phyloP scores from a whole-genome alignment of 2,113 vertebrate species.

The Acinonyx jubatus region DNA sequence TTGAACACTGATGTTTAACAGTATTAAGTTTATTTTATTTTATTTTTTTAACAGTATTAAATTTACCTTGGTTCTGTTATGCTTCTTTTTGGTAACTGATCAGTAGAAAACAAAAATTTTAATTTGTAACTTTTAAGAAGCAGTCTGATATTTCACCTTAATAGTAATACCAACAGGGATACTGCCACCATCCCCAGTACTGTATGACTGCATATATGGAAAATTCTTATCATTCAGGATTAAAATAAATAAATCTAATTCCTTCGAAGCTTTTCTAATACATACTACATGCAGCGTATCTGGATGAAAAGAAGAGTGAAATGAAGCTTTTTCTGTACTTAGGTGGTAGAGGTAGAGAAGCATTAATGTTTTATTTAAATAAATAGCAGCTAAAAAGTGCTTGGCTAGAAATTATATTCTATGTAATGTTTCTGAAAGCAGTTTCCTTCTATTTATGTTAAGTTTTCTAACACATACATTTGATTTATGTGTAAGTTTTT shows the following conservation, averaged over 20 bases:
- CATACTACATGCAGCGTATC: background rate
- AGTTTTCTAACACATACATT: slow-evolving; percentile 1
- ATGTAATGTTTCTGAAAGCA: background rate
- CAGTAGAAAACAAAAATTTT: slow-evolving; percentile 14
- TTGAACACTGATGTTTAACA: slow-evolving; percentile 20
- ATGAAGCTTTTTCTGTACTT: background rate
- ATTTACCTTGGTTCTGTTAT: slow-evolving; percentile 5
- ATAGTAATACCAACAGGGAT: background rate
- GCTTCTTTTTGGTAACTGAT: slow-evolving; percentile 25
- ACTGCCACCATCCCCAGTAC: background rate
- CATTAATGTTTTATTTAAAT: background rate
- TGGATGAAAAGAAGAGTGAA: background rate
- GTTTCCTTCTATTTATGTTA: background rate
- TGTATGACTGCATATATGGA: background rate
- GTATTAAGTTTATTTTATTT: background rate
- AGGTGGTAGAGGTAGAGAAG: slow-evolving; percentile 28
- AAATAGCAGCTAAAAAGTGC: background rate
- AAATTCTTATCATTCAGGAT: slow-evolving; percentile 8
- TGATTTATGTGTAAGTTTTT: slow-evolving; percentile 3
- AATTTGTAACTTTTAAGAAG: background rate
- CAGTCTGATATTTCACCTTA: background rate
- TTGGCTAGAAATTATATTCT: background rate
- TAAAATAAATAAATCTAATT: slow-evolving; percentile 29
- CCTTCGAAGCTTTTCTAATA: background rate
- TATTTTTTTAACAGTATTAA: slow-evolving; percentile 2